These are phyloP conservation scores for Heterocephalus glaber DNA, from an alignment of 2,113 vertebrate genomes.

Conservation along the genomic window DNA sequence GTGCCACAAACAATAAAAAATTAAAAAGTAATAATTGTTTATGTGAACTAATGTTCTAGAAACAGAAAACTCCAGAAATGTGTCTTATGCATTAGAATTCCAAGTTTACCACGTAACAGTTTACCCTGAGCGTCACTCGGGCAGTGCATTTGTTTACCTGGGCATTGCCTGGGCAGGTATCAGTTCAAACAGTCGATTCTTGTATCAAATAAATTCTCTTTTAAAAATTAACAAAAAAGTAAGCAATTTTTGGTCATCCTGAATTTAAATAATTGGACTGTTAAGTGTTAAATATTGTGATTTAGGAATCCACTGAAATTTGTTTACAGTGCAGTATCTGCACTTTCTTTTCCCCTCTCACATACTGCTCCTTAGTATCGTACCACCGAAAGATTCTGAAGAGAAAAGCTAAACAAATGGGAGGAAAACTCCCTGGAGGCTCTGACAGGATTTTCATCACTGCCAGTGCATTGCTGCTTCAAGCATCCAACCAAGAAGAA, in stretches of 20 bases:
- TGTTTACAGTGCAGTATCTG: background rate
- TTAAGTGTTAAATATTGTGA: background rate
- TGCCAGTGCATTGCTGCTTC: background rate
- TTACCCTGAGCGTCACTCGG: background rate
- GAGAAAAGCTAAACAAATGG: conserved; percentile 44
- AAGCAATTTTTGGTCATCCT: background rate
- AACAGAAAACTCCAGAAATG: background rate
- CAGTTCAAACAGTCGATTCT: background rate
- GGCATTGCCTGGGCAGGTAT: background rate
- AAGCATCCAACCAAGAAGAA: conserved; percentile 52
- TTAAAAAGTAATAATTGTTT: background rate
- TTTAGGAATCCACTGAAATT: background rate
- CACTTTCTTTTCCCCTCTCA: background rate
- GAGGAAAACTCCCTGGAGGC: conserved; percentile 41
- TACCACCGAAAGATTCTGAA: conserved; percentile 28
- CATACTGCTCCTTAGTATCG: background rate
- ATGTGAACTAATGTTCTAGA: background rate
- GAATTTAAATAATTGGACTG: background rate
- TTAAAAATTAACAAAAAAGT: background rate
- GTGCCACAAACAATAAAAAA: background rate
- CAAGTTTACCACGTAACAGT: background rate
- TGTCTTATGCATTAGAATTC: background rate
- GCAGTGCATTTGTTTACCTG: background rate
- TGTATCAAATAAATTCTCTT: background rate
- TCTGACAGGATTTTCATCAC: conserved; percentile 31